Evolutionary conservation across 1,140 invertebrate species (phyloP), one percentile per base, ranked within the genome.

Genomic region (Ericerus pela): DNA sequence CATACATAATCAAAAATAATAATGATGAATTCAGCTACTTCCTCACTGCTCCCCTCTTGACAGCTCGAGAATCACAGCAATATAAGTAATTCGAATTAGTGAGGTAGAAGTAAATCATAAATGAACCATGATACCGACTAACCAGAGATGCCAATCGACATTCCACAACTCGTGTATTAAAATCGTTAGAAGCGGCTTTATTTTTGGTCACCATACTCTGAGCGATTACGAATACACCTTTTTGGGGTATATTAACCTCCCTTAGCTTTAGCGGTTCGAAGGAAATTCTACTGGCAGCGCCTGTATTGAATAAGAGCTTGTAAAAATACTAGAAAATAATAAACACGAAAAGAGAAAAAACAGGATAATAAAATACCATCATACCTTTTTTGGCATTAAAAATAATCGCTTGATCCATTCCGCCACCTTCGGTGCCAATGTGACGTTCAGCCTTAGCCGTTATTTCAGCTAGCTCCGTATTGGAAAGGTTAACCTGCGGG

Each of bases 401-500:
- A 51, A 89, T 89, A 64, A 97, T 97, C 0, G 96, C 93, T 73
- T 99, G 96, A 70, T 99, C 96, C 96, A 99, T 99, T 60, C 95
- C 96, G 33, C 96, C 96, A 27, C 95, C 94, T 72, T 93, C 80
- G 8, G 88, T 92, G 14, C 95, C 96, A 62, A 98, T 94, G 62
- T 89, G 91, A 59, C 82, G 75, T 73, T 99, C 96, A 67, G 84
- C 82, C 60, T 74, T 72, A 0, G 93, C 90, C 72, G 93, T 94
- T 51, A 95, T 67, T 36, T 80, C 78, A 3, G 95, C 92, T 60
- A 98, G 71, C 56, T 85, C 77, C 58, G 79, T 76, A 71, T 88
- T 88, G 51, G 74, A 71, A 58, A 88, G 64, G 16, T 63, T 59
- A 12, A 75, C 60, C 71, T 76, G 58, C 14, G 16, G 3, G 26